phyloP scores from a whole-genome alignment of 2,113 vertebrate genomes.

The Xenopus laevis region DNA sequence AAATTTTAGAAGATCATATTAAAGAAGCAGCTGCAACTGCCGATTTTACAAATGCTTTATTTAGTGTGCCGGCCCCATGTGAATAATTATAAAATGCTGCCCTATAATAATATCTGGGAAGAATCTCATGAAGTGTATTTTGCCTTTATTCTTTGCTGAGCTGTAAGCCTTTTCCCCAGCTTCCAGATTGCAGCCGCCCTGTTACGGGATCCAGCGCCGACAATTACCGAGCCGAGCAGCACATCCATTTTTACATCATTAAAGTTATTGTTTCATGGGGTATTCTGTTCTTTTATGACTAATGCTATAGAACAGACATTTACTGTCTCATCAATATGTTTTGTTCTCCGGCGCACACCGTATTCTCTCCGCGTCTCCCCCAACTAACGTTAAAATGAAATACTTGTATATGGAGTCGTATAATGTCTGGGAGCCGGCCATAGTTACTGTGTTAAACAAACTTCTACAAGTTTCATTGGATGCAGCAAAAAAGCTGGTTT shows the following conservation, averaged over 20 bases:
- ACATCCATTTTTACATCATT: slow-evolving; percentile 41
- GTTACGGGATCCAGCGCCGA: slow-evolving; percentile 7
- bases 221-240: slow-evolving; percentile 17
- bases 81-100: too few species aligned
- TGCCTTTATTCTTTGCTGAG: not conserved
- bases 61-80: too few species aligned
- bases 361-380: slow-evolving; percentile 26
- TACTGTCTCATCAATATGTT: slow-evolving; percentile 33
- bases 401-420: too few species aligned
- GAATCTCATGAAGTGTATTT: too few species aligned
- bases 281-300: slow-evolving; percentile 32
- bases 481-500: too few species aligned
- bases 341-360: not conserved
- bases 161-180: slow-evolving; percentile 8
- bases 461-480: slow-evolving; percentile 10
- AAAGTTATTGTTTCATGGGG: slow-evolving; percentile 35
- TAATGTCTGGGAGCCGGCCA: not conserved
- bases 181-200: slow-evolving; percentile 4
- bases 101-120: too few species aligned
- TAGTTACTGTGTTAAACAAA: slow-evolving; percentile 2
- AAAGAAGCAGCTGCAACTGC: too few species aligned
- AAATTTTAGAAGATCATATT: too few species aligned
- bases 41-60: too few species aligned
- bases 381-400: slow-evolving; percentile 24
- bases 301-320: slow-evolving; percentile 44